Evolutionary conservation across 2,113 vertebrate species (phyloP).

Genomic region (Urocitellus parryii): DNA sequence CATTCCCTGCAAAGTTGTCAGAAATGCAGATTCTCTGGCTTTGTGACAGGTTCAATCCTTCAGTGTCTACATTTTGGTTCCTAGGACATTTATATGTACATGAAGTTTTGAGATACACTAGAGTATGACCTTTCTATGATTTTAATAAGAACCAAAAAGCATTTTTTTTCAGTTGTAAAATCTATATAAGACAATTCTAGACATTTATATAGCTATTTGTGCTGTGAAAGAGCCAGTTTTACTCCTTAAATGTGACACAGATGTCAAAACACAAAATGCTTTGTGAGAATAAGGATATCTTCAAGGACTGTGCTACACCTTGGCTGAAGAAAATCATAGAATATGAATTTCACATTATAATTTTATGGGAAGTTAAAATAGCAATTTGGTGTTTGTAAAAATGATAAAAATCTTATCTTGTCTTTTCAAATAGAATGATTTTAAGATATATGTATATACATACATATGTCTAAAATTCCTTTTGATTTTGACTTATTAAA

Average conservation of each 20-base stretch:
- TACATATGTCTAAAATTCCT: neutral
- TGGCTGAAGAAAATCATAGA: neutral
- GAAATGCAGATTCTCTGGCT: neutral
- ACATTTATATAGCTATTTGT: constrained; percentile 35
- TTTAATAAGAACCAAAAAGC: constrained; percentile 30
- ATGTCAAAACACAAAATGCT: constrained; percentile 14
- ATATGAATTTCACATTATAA: neutral
- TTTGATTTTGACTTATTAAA: neutral
- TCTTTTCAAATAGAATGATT: neutral
- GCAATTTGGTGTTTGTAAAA: neutral
- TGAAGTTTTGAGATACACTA: neutral
- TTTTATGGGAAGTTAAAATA: constrained; percentile 28
- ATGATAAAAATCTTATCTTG: neutral
- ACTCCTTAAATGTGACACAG: neutral
- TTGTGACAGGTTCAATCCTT: neutral
- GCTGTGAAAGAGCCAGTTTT: neutral
- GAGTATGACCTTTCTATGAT: neutral
- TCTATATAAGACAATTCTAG: constrained; percentile 2
- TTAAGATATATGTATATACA: no score
- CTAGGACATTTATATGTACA: neutral
- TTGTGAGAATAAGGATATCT: neutral
- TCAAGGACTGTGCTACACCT: neutral
- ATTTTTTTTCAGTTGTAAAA: neutral
- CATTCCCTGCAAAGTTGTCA: neutral
- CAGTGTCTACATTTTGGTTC: neutral